These are phyloP conservation scores for Picathartes gymnocephalus DNA, from an alignment of 2,113 vertebrate genomes.

Conservation along the genomic window DNA sequence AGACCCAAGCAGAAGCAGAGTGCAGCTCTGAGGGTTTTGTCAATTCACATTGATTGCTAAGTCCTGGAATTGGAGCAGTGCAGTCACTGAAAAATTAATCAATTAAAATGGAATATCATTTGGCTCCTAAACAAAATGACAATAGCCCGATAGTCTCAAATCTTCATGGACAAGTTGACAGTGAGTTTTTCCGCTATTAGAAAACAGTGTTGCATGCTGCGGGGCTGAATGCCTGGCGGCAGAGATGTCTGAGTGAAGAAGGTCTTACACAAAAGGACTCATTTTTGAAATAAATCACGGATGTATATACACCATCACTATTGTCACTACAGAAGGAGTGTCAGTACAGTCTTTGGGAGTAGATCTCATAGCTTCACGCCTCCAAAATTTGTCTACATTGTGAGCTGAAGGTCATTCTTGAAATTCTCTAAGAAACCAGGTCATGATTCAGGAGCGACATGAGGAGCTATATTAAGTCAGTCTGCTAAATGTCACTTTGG, in stretches of 20 bases:
- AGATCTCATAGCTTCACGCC: background rate
- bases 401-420: background rate
- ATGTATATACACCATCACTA: background rate
- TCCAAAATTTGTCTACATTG: background rate
- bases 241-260: background rate
- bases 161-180: background rate
- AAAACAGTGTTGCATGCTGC: background rate
- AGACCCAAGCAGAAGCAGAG: background rate
- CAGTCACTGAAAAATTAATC: slow-evolving; percentile 41
- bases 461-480: background rate
- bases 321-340: background rate
- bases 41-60: slow-evolving; percentile 32
- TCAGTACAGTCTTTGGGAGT: background rate
- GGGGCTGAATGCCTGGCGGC: background rate
- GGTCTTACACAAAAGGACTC: background rate
- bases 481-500: background rate
- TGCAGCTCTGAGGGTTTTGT: background rate
- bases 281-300: background rate
- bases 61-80: slow-evolving; percentile 30
- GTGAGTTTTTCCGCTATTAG: background rate
- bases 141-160: background rate
- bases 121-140: slow-evolving; percentile 39
- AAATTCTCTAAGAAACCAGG: background rate
- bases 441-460: accelerated
- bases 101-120: slow-evolving; percentile 31